A percentile compares a stretch with the other conserved stretches of the same genome.
Conservation (phyloP, 2,113 vertebrate genomes). For the Rhinichthys klamathensis region DNA sequence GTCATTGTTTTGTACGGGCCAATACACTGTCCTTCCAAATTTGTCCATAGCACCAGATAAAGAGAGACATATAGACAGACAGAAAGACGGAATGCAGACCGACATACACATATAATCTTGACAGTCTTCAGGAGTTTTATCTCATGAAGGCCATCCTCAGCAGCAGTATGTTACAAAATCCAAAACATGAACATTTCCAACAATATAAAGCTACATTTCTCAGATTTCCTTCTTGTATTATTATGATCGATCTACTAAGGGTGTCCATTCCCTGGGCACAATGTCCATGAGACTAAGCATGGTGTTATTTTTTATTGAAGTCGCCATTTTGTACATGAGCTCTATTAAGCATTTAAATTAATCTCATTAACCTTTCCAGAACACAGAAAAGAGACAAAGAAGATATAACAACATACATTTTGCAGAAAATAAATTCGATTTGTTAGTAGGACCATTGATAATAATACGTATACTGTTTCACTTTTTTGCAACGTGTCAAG, state of each 20-base stretch:
- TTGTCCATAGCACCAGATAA: not conserved
- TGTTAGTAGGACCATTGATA: not conserved
- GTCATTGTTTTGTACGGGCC: not conserved
- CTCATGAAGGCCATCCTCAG: not conserved
- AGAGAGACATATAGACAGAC: not conserved
- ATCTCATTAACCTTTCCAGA: not conserved
- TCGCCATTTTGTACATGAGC: not conserved
- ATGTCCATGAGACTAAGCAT: not conserved
- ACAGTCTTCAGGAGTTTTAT: not conserved
- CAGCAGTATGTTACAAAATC: not conserved
- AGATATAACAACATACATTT: not conserved
- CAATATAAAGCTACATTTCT: not conserved
- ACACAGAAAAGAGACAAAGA: not conserved
- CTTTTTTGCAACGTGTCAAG: no score
- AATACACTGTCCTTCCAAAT: conserved; percentile 34
- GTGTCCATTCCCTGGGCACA: not conserved
- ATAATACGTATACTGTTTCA: no score
- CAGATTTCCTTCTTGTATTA: not conserved
- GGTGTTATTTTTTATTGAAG: not conserved
- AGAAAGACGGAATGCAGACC: not conserved
- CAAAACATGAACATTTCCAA: not conserved
- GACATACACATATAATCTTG: conserved; percentile 11
- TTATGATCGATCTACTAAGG: not conserved
- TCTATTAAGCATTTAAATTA: not conserved
- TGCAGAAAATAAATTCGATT: not conserved